A percentile compares a stretch with the other conserved stretches of the same genome.
phyloP scores from a whole-genome alignment of 2,888 invertebrate species.

The Cremastobaeus sp. region DNA sequence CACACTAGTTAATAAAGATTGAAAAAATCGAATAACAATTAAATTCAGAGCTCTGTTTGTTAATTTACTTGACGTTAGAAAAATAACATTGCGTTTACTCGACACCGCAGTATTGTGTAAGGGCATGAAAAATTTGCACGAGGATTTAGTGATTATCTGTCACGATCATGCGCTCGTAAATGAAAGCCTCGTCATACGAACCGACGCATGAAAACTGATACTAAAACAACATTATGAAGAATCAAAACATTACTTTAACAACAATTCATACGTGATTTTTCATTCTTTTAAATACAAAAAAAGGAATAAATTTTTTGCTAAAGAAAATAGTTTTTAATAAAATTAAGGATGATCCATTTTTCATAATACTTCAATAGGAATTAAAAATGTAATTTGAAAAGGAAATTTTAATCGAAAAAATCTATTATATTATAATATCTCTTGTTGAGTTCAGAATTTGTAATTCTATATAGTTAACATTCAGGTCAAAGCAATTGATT shows the following conservation, averaged over 20 bases:
- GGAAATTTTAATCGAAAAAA: too few relatives aligned
- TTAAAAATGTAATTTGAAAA: too few relatives aligned
- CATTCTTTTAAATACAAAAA: too few relatives aligned
- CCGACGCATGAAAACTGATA: conserved; percentile 24
- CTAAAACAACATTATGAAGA: conserved; percentile 32
- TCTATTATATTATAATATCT: too few relatives aligned
- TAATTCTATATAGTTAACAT: conserved; percentile 43
- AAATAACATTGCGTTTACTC: conserved; percentile 13
- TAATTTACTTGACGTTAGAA: conserved; percentile 8
- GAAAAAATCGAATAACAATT: conserved; percentile 29
- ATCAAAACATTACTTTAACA: not conserved
- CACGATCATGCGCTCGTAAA: conserved; percentile 34
- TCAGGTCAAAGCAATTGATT: conserved; percentile 61
- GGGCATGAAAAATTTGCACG: conserved; percentile 24
- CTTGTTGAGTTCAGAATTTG: conserved; percentile 24
- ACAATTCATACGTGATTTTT: not conserved
- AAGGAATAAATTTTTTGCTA: too few relatives aligned
- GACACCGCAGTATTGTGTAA: conserved; percentile 15
- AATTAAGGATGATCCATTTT: too few relatives aligned
- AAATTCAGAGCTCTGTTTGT: conserved; percentile 13
- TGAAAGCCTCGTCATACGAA: conserved; percentile 17
- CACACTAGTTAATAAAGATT: not conserved
- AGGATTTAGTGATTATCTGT: conserved; percentile 42
- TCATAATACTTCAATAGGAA: too few relatives aligned
- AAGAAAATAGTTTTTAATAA: too few relatives aligned